A percentile compares a stretch with the other conserved stretches of the same genome.
Evolutionary conservation across 2,797 vertebrate species (phyloP).

Genomic region (Tarsius wallacei): DNA sequence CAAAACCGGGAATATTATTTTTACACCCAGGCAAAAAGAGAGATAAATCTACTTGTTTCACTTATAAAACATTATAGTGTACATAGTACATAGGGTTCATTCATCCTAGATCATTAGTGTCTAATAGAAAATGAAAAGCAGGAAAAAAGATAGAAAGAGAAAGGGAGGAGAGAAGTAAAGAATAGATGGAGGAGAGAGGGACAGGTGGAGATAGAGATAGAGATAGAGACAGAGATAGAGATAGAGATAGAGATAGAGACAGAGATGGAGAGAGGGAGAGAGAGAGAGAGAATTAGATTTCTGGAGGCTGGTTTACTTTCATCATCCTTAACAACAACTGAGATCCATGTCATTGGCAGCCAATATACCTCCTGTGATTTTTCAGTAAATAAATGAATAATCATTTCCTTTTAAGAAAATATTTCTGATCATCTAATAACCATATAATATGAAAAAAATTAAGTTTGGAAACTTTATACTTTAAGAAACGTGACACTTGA

Average conservation of each 20-base stretch:
- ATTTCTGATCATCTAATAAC: background rate
- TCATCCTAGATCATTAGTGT: background rate
- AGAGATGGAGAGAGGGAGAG: background rate
- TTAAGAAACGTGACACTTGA: background rate
- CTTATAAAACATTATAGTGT: background rate
- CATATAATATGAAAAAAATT: background rate
- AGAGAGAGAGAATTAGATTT: background rate
- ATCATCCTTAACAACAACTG: background rate
- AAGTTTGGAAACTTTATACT: background rate
- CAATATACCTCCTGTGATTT: background rate
- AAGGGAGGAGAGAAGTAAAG: background rate
- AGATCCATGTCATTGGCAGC: background rate
- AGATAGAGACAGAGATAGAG: background rate
- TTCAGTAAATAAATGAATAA: slow-evolving; percentile 37
- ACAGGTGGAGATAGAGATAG: background rate
- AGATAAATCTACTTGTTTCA: background rate
- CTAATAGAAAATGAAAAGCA: background rate
- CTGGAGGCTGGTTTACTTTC: background rate
- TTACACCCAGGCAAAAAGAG: background rate
- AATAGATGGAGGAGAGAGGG: background rate
- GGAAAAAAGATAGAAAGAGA: background rate
- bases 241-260: background rate
- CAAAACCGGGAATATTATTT: background rate
- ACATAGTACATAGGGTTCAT: background rate
- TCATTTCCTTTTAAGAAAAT: background rate